These are phyloP conservation scores for Lamproptera curius DNA, from an alignment of 2,888 invertebrate species.

Conservation along the genomic window DNA sequence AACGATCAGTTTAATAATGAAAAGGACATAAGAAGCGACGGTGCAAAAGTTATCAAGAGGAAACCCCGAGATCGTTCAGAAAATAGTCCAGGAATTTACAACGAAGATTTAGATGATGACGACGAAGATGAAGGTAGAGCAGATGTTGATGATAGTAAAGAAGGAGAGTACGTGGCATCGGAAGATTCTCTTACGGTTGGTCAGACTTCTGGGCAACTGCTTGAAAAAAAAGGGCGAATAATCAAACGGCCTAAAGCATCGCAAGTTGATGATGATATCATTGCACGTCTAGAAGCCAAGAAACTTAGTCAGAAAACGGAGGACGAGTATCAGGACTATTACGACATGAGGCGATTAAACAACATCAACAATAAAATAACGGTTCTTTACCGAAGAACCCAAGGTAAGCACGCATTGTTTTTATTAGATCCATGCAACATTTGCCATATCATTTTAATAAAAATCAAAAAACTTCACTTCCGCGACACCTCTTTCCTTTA, in stretches of 20 bases:
- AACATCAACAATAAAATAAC: conserved; percentile 50
- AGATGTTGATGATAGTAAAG: conserved; percentile 18
- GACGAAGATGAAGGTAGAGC: conserved; percentile 19
- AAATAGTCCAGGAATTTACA: conserved; percentile 23
- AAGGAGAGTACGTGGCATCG: conserved; percentile 8
- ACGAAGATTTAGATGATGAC: conserved; percentile 25
- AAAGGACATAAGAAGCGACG: conserved; percentile 28
- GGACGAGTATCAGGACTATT: conserved; percentile 50
- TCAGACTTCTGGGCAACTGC: conserved; percentile 6
- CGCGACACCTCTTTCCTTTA: too few species aligned
- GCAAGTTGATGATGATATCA: conserved; percentile 10
- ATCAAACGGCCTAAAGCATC: background rate
- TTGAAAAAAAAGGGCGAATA: conserved; percentile 8
- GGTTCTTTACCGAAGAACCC: conserved; percentile 37
- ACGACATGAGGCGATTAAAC: conserved; percentile 53
- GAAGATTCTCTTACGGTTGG: conserved; percentile 6
- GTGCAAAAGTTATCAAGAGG: conserved; percentile 39
- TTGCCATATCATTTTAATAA: too few species aligned
- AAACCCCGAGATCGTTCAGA: conserved; percentile 45
- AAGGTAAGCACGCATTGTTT: conserved; percentile 43
- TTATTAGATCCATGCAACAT: too few species aligned
- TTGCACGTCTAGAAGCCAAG: conserved; percentile 14
- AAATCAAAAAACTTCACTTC: too few species aligned
- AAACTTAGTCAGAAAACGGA: conserved; percentile 25
- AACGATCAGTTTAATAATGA: conserved; percentile 25